A percentile compares a stretch with the other conserved stretches of the same genome.
phyloP scores from a whole-genome alignment of 1,140 invertebrate species.

The Ips nitidus region DNA sequence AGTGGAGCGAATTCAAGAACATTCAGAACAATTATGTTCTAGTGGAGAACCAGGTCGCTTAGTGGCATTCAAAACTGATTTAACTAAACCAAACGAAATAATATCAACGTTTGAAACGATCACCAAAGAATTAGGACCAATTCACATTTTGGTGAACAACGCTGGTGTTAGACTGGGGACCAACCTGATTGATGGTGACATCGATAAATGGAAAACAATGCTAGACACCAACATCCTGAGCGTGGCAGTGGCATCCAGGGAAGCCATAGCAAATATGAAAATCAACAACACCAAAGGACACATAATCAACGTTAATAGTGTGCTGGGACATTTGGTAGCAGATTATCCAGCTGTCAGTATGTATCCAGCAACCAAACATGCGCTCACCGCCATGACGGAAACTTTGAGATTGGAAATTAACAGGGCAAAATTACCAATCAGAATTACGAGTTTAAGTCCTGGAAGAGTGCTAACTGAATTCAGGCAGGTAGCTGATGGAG shows the following conservation, averaged over 20 bases:
- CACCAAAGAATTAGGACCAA: conserved; percentile 60
- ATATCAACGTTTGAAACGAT: conserved; percentile 64
- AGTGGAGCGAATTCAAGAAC: conserved; percentile 26
- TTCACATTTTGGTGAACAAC: conserved; percentile 74
- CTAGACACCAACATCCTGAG: conserved; percentile 46
- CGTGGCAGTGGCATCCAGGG: conserved; percentile 57
- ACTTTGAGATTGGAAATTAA: conserved; percentile 59
- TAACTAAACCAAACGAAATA: conserved; percentile 60
- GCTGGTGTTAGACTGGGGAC: conserved; percentile 56
- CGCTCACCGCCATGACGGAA: conserved; percentile 62
- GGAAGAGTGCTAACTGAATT: conserved; percentile 10
- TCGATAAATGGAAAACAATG: conserved; percentile 7
- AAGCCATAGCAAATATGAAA: conserved; percentile 53
- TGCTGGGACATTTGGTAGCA: conserved; percentile 42
- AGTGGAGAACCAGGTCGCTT: conserved; percentile 26
- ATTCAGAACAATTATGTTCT: conserved; percentile 10
- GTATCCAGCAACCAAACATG: conserved; percentile 63
- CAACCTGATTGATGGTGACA: conserved; percentile 10
- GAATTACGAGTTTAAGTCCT: conserved; percentile 48
- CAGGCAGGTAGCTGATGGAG: not conserved
- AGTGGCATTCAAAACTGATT: conserved; percentile 46
- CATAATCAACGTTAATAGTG: conserved; percentile 16
- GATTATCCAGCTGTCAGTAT: conserved; percentile 49
- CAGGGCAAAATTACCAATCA: conserved; percentile 53
- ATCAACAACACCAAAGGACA: conserved; percentile 23